Percentiles rank a stretch among this genome's conserved stretches.
These are phyloP conservation scores for Syngnathus acus DNA, from an alignment of 2,797 vertebrate species.

Conservation along the genomic window DNA sequence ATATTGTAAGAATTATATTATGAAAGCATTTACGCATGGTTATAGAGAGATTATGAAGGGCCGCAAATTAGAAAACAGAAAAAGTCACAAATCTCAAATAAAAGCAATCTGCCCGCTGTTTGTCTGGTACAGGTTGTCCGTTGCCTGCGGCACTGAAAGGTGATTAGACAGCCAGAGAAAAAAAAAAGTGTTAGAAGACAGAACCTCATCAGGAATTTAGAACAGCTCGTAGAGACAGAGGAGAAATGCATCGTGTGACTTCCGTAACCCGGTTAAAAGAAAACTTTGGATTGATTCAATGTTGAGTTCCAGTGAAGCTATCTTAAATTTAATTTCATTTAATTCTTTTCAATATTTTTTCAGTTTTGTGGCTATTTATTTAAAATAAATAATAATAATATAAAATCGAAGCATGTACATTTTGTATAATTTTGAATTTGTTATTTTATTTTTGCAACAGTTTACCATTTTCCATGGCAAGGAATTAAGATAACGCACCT, in stretches of 20 bases:
- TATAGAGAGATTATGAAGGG: background rate
- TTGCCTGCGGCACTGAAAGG: constrained; percentile 55
- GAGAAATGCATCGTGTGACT: constrained; percentile 32
- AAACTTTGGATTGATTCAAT: background rate
- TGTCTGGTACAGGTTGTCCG: constrained; percentile 51
- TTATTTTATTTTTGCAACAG: background rate
- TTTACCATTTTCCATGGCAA: no score
- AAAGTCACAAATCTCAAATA: constrained; percentile 34
- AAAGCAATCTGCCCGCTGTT: constrained; percentile 36
- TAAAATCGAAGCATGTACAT: background rate
- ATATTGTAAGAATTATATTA: no score
- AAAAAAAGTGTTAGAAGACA: constrained; percentile 39
- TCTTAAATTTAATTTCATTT: background rate
- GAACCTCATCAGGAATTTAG: constrained; percentile 49
- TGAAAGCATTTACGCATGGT: background rate
- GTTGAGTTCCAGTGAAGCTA: background rate
- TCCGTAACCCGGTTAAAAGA: constrained; percentile 46
- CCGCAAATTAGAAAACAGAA: background rate
- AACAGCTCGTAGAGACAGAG: constrained; percentile 31
- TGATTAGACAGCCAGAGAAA: constrained; percentile 46
- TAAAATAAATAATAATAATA: no score
- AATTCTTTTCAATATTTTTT: no score
- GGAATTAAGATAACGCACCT: background rate
- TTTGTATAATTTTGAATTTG: background rate
- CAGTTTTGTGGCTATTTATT: no score